Percentiles rank a stretch among this genome's conserved stretches.
phyloP scores from a whole-genome alignment of 2,888 invertebrate genomes.

The Diplolepis rosae region DNA sequence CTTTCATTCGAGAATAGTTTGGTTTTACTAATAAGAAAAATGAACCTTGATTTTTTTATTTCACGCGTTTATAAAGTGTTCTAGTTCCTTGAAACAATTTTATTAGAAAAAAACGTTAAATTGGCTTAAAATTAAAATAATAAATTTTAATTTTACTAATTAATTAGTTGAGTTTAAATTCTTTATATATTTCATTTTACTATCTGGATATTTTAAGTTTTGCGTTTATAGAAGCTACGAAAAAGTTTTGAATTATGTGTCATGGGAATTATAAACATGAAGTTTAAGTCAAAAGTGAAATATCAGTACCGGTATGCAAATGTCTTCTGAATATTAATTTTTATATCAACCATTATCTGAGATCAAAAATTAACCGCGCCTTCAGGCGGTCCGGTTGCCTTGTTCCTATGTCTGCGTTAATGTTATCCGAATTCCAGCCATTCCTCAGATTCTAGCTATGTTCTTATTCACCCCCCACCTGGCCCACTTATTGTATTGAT shows the following conservation, averaged over 20 bases:
- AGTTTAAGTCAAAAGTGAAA: not conserved
- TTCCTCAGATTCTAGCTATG: conserved; percentile 55
- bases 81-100: not conserved
- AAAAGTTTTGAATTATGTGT: too few relatives aligned
- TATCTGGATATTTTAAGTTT: too few relatives aligned
- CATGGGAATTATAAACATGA: too few relatives aligned
- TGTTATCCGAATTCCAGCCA: conserved; percentile 41
- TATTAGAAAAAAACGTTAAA: not conserved
- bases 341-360: conserved; percentile 33
- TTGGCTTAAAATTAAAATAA: too few relatives aligned
- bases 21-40: not conserved
- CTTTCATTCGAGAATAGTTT: not conserved
- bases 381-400: conserved; percentile 54
- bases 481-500: conserved; percentile 72
- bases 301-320: not conserved
- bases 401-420: conserved; percentile 52
- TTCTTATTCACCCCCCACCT: conserved; percentile 68
- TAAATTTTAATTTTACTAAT: too few relatives aligned
- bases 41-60: too few relatives aligned
- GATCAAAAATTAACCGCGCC: conserved; percentile 63
- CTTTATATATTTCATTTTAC: too few relatives aligned
- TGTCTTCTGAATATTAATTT: conserved; percentile 39
- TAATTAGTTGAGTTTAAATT: too few relatives aligned
- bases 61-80: too few relatives aligned
- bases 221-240: too few relatives aligned